These are phyloP conservation scores for Therioaphis trifolii DNA, from an alignment of 2,888 invertebrate species.

Conservation along the genomic window DNA sequence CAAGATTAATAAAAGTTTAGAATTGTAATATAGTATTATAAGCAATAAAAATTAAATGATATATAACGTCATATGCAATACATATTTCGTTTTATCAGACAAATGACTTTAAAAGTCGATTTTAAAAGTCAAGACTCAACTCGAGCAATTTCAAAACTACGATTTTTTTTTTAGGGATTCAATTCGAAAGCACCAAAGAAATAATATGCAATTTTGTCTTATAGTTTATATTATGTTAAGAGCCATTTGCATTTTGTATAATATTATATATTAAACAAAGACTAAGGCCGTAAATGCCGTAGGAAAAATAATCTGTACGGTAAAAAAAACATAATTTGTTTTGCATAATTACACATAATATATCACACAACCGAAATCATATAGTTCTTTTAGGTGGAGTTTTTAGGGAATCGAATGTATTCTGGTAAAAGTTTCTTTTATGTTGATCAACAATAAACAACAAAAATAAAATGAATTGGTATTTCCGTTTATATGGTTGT, in stretches of 20 bases:
- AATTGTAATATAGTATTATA: too few relatives aligned
- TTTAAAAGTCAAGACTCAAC: too few relatives aligned
- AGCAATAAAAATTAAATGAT: too few relatives aligned
- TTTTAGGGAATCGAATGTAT: slow-evolving; percentile 27
- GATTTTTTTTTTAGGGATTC: too few relatives aligned
- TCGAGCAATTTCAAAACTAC: too few relatives aligned
- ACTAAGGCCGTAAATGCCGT: neutral
- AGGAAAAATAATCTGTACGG: slow-evolving; percentile 17
- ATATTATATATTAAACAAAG: too few relatives aligned
- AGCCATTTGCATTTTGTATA: neutral
- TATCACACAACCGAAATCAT: slow-evolving; percentile 14
- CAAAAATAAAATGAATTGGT: slow-evolving; percentile 39
- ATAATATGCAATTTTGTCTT: too few relatives aligned
- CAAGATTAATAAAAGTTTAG: too few relatives aligned
- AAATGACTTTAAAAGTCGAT: too few relatives aligned
- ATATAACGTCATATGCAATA: too few relatives aligned
- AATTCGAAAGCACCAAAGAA: too few relatives aligned
- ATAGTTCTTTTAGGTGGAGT: slow-evolving; percentile 38
- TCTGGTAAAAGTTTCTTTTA: slow-evolving; percentile 50
- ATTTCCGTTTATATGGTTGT: slow-evolving; percentile 12
- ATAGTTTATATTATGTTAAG: neutral
- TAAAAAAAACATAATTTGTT: slow-evolving; percentile 5
- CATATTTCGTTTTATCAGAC: too few relatives aligned
- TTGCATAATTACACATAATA: slow-evolving; percentile 20
- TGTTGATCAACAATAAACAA: slow-evolving; percentile 22